Evolutionary conservation across 23 tunicate species (phyloP).

Genomic region (Diplosoma virens): DNA sequence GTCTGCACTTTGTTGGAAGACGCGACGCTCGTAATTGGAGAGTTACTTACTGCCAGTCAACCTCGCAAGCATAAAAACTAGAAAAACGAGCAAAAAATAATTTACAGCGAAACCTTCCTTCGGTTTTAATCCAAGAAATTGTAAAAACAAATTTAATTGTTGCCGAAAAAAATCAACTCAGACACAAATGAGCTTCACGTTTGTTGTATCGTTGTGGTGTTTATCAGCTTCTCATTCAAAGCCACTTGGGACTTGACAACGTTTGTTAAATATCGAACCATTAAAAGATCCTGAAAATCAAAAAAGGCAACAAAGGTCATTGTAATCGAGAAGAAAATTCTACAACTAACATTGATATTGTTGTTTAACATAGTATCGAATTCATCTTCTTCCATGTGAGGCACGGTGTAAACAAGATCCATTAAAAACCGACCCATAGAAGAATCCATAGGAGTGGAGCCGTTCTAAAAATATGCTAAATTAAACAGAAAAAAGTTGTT

Average conservation of each 20-base stretch:
- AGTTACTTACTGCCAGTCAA: too few relatives aligned
- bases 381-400: conserved; percentile 87
- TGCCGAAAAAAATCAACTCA: too few relatives aligned
- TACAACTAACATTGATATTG: conserved; percentile 76
- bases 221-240: conserved; percentile 79
- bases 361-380: conserved; percentile 83
- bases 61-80: too few relatives aligned
- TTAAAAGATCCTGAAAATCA: conserved; percentile 72
- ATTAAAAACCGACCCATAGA: conserved; percentile 74
- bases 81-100: too few relatives aligned
- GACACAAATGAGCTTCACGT: too few relatives aligned
- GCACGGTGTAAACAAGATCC: conserved; percentile 77
- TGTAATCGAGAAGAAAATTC: background rate
- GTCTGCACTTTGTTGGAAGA: too few relatives aligned
- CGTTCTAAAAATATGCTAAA: conserved; percentile 30
- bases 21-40: too few relatives aligned
- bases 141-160: too few relatives aligned
- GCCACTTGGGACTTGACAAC: conserved; percentile 80
- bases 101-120: too few relatives aligned
- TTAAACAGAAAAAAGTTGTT: background rate
- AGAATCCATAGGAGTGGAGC: conserved; percentile 53
- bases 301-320: background rate
- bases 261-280: conserved; percentile 76
- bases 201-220: conserved; percentile 69
- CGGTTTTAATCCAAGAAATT: too few relatives aligned